Evolutionary conservation across 2,888 invertebrate genomes (phyloP).

Genomic region (Mesochorus sp.): DNA sequence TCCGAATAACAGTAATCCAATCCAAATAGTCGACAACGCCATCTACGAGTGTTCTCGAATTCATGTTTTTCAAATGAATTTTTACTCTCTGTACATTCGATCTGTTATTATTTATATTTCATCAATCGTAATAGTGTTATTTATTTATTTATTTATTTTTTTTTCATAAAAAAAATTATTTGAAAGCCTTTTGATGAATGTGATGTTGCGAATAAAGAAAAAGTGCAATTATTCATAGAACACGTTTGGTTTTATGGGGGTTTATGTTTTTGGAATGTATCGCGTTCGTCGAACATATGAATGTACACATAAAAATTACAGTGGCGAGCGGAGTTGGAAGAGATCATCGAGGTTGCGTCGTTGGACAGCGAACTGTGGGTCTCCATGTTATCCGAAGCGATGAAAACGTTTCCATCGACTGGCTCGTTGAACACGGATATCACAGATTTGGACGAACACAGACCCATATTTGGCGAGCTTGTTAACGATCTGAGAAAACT

Average conservation of each 20-base stretch:
- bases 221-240: too few relatives aligned
- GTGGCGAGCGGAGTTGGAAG: slow-evolving; percentile 97
- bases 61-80: slow-evolving; percentile 44
- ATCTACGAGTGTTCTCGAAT: slow-evolving; percentile 29
- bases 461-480: slow-evolving; percentile 95
- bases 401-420: slow-evolving; percentile 95
- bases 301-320: slow-evolving; percentile 81
- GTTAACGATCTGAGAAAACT: slow-evolving; percentile 92
- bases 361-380: slow-evolving; percentile 98
- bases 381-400: slow-evolving; percentile 96
- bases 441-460: slow-evolving; percentile 93
- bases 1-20: slow-evolving; percentile 40
- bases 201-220: too few relatives aligned
- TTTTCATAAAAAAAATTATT: too few relatives aligned
- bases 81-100: neutral
- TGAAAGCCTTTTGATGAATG: too few relatives aligned
- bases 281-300: neutral
- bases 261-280: slow-evolving; percentile 70
- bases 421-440: slow-evolving; percentile 96
- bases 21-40: slow-evolving; percentile 48
- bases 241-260: neutral
- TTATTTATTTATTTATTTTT: too few relatives aligned
- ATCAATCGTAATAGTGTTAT: neutral
- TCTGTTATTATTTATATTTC: neutral
- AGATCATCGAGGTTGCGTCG: slow-evolving; percentile 96